A percentile compares a stretch with the other conserved stretches of the same genome.
Conservation (phyloP, 1,140 invertebrate genomes). For the Drosophila erecta region DNA sequence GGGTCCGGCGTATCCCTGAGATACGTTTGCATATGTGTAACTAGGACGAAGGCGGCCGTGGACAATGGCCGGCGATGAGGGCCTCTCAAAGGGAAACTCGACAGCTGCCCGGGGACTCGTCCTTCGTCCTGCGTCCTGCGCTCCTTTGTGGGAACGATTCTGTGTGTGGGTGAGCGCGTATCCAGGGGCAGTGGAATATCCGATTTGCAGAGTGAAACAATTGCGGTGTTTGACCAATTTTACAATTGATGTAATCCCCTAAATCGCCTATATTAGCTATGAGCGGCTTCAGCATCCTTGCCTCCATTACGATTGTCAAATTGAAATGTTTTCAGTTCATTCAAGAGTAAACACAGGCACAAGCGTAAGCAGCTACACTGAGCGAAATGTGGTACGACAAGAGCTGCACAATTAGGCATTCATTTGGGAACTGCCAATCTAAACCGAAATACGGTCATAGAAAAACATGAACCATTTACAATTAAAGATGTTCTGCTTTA, state of each 20-base stretch:
- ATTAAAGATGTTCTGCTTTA: no score
- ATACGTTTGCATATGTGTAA: slow-evolving; percentile 58
- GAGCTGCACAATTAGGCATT: no score
- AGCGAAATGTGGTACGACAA: background rate
- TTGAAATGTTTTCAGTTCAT: slow-evolving; percentile 82
- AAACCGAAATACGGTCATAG: background rate
- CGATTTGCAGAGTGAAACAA: slow-evolving; percentile 83
- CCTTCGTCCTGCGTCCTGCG: slow-evolving; percentile 6
- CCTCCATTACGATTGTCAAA: slow-evolving; percentile 66
- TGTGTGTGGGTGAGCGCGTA: slow-evolving; percentile 30
- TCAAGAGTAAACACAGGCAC: slow-evolving; percentile 68
- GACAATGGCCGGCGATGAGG: slow-evolving; percentile 54
- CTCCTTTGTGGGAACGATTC: slow-evolving; percentile 8
- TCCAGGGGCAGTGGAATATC: slow-evolving; percentile 74
- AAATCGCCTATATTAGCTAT: slow-evolving; percentile 81
- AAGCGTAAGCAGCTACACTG: slow-evolving; percentile 27
- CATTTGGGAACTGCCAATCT: no score
- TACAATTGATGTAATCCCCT: slow-evolving; percentile 76
- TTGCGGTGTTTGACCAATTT: slow-evolving; percentile 83
- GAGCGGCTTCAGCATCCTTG: slow-evolving; percentile 46
- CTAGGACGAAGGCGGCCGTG: slow-evolving; percentile 46
- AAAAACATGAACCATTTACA: no score
- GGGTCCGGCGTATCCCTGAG: slow-evolving; percentile 46
- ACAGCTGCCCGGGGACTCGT: slow-evolving; percentile 58
- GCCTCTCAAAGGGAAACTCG: slow-evolving; percentile 60